Evolutionary conservation across 2,797 vertebrate species (phyloP).

Genomic region (Fratercula arctica): DNA sequence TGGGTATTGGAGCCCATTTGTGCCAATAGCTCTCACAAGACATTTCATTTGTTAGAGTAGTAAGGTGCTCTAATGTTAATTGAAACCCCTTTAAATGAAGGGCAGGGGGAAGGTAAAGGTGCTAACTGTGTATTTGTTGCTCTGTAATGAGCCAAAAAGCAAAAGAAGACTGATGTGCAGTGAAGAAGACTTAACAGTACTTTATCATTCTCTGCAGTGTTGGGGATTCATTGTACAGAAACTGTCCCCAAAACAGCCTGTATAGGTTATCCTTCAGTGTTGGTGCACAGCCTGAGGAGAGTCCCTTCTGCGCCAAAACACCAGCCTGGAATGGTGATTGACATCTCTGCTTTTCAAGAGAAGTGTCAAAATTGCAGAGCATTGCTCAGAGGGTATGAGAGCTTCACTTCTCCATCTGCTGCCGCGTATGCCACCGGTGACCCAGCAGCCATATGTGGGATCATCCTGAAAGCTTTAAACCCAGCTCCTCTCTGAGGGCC

Average conservation of each 20-base stretch:
- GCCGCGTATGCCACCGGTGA: not conserved
- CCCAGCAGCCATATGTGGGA: not conserved
- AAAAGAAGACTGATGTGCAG: not conserved
- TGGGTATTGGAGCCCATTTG: not conserved
- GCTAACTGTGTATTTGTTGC: not conserved
- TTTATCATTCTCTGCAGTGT: not conserved
- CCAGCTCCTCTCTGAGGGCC: not conserved
- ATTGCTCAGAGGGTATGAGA: not conserved
- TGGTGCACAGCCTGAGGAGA: not conserved
- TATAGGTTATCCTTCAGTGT: not conserved
- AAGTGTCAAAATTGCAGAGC: constrained; percentile 27
- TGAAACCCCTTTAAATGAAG: not conserved
- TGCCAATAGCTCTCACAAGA: not conserved
- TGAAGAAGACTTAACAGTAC: not conserved
- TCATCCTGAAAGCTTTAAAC: not conserved
- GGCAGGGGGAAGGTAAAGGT: not conserved
- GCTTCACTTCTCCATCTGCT: constrained; percentile 14
- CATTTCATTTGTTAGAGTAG: not conserved
- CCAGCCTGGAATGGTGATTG: not conserved
- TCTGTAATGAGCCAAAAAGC: not conserved
- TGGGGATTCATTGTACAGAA: not conserved
- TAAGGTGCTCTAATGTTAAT: not conserved
- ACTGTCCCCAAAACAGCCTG: not conserved
- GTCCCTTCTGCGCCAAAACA: not conserved
- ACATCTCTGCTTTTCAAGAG: constrained; percentile 6